phyloP scores from a whole-genome alignment of 2,113 vertebrate species.

The Mesembrinibis cayennensis region DNA sequence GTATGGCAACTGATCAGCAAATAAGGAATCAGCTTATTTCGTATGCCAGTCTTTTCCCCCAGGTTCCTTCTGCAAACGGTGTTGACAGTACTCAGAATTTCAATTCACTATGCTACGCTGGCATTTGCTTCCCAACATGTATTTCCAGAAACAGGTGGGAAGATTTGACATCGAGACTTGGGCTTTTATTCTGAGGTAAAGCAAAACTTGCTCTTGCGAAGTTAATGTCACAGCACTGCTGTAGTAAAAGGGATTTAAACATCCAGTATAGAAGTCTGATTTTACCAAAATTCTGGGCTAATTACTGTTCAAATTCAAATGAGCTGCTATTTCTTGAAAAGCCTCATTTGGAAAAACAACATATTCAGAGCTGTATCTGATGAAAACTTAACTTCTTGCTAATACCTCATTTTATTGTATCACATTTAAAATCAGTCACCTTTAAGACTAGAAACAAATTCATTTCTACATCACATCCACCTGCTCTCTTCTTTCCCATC shows the following conservation, averaged over 20 bases:
- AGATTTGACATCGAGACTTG: not conserved
- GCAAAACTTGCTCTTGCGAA: not conserved
- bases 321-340: not conserved
- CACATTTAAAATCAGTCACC: not conserved
- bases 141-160: not conserved
- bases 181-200: not conserved
- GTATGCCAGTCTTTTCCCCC: not conserved
- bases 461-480: not conserved
- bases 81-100: not conserved
- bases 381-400: not conserved
- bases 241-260: not conserved
- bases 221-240: not conserved
- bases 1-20: not conserved
- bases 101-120: rapidly evolving
- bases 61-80: not conserved
- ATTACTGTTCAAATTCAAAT: not conserved
- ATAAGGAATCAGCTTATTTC: not conserved
- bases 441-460: not conserved
- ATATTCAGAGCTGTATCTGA: not conserved
- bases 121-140: not conserved
- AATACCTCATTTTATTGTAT: not conserved
- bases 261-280: not conserved
- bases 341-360: not conserved
- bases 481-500: not conserved
- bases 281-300: not conserved